These are phyloP conservation scores for Anguilla obscura DNA, from an alignment of 2,797 vertebrate genomes.

Conservation along the genomic window DNA sequence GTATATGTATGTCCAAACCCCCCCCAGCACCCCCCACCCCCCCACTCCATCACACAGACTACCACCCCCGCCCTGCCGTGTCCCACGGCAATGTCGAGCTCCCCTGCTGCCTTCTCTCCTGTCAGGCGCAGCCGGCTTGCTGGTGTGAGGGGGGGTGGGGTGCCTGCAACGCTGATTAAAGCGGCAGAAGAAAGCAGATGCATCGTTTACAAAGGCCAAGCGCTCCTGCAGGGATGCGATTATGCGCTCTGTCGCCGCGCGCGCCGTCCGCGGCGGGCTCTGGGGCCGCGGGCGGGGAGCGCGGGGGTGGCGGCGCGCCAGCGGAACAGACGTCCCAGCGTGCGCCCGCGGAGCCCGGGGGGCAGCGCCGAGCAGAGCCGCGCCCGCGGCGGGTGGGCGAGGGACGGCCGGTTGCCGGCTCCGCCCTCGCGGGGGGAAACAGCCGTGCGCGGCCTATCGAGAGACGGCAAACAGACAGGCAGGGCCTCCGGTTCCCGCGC, in stretches of 20 bases:
- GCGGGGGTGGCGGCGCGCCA: background rate
- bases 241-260: background rate
- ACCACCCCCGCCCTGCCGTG: background rate
- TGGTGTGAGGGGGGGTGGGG: background rate
- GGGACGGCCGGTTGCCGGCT: background rate
- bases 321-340: background rate
- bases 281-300: background rate
- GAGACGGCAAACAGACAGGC: background rate
- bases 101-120: background rate
- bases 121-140: background rate
- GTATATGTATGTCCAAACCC: background rate
- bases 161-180: background rate
- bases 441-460: background rate
- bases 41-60: background rate
- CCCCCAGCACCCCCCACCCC: background rate
- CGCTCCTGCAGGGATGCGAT: constrained; percentile 17
- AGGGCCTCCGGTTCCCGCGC: background rate
- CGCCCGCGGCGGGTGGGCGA: background rate
- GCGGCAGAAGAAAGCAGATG: background rate
- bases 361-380: background rate
- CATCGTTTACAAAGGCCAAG: constrained; percentile 16
- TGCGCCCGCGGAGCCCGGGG: background rate
- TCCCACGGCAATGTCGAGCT: background rate
- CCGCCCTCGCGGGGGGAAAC: background rate
- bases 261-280: background rate